Conservation (phyloP, 2,113 vertebrate species). For the Toxostoma redivivum region DNA sequence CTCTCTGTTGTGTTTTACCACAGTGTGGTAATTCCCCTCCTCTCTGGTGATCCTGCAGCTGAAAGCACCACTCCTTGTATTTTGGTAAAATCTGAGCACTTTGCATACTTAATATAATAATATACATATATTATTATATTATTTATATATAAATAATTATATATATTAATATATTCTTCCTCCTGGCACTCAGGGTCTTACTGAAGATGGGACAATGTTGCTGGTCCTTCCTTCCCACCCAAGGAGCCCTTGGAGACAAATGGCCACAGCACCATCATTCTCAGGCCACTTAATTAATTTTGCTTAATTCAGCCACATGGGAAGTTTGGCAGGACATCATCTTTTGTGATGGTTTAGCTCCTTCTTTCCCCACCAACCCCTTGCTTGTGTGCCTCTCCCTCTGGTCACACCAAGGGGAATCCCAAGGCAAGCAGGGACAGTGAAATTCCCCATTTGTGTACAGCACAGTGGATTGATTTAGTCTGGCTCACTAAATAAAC, state of each 20-base stretch:
- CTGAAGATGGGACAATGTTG: not conserved
- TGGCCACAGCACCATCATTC: not conserved
- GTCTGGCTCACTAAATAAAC: not conserved
- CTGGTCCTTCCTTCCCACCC: not conserved
- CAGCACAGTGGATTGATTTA: not conserved
- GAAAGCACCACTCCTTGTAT: not conserved
- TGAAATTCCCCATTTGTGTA: not conserved
- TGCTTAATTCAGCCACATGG: not conserved
- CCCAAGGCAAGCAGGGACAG: not conserved
- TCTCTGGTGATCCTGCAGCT: not conserved
- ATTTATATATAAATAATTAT: not conserved
- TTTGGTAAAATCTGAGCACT: not conserved
- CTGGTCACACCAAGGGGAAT: not conserved
- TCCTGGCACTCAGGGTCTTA: not conserved
- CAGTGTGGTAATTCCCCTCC: accelerated
- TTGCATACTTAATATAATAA: not conserved
- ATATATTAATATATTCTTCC: not conserved
- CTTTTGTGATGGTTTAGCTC: not conserved
- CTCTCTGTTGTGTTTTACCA: not conserved
- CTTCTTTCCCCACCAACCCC: not conserved
- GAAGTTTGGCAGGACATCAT: not conserved
- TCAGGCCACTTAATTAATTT: not conserved
- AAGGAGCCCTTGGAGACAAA: not conserved
- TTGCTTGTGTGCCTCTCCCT: not conserved
- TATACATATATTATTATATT: not conserved